Base-by-base conservation (phyloP, 2,797 vertebrate species). In the Lacerta agilis region DNA sequence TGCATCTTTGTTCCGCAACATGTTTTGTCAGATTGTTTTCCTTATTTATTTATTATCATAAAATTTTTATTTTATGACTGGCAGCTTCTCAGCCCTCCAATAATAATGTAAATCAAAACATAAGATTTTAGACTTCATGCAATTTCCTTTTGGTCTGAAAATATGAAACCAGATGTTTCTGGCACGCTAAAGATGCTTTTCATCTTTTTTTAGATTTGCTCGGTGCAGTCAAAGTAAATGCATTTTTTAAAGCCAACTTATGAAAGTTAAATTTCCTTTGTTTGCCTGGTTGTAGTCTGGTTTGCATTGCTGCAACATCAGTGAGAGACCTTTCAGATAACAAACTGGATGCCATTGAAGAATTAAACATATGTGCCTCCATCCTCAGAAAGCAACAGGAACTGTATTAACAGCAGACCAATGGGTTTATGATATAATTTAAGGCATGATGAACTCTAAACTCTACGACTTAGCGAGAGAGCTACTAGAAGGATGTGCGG, bases 161-260 rank as follows among this genome's bases (percentile, higher is more conserved):
- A 98, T 98, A 98, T 98, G 97, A 98, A 99, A 98, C 98, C 98
- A 99, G 98, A 99, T 99, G 98, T 99, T 98, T 98, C 97, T 97
- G 96, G 97, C 97, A 97, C 98, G 97, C 97, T 97, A 95, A 97
- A 98, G 98, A 98, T 97, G 97, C 98, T 98, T 98, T 98, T 99
- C 98, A 98, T 98, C 97, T 98, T 83, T 87, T 96, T 96, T 97
- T 97, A 96, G 96, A 97, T 95, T 97, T 96, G 95, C 97, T 96
- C 95, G 96, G 93, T 97, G 94, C 97, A 97, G 97, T 98, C 97
- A 97, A 98, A 98, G 98, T 98, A 97, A 98, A 98, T 98, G 97
- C 97, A 97, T 97, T 97, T 97, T 97, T 97, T 96, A 95, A 96
- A 95, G 97, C 94, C 96, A 96, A 97, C 97, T 98, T 98, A 98